These are phyloP conservation scores for Pteronura brasiliensis DNA, from an alignment of 2,113 vertebrate genomes.

Conservation along the genomic window DNA sequence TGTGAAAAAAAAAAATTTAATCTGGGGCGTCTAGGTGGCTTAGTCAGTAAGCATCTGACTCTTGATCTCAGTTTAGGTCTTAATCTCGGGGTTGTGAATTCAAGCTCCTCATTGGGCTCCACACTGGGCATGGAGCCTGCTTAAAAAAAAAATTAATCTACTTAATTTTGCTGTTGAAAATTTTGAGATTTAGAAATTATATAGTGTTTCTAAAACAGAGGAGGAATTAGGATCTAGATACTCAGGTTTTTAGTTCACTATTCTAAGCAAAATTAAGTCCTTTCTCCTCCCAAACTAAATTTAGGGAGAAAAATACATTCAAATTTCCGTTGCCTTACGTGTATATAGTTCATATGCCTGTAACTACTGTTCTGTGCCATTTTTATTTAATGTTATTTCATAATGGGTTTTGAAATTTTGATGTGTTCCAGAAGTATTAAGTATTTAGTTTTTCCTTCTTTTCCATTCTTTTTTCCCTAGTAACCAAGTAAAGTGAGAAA, in stretches of 20 bases:
- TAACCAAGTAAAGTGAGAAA: not conserved
- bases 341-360: not conserved
- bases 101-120: not conserved
- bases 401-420: not conserved
- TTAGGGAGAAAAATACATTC: not conserved
- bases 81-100: not conserved
- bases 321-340: not conserved
- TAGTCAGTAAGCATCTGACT: not conserved
- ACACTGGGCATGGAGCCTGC: not conserved
- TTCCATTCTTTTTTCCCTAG: not conserved
- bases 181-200: not conserved
- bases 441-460: not conserved
- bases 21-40: not conserved
- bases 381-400: slow-evolving; percentile 15
- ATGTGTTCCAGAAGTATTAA: not conserved
- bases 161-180: not conserved
- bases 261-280: not conserved
- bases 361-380: not conserved
- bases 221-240: not conserved
- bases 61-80: not conserved
- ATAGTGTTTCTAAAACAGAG: not conserved
- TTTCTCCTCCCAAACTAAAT: not conserved
- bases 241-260: slow-evolving; percentile 11
- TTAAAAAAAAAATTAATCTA: not conserved
- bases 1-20: not conserved